Conservation (phyloP, 1,140 invertebrate genomes). For the Lithobius niger region DNA sequence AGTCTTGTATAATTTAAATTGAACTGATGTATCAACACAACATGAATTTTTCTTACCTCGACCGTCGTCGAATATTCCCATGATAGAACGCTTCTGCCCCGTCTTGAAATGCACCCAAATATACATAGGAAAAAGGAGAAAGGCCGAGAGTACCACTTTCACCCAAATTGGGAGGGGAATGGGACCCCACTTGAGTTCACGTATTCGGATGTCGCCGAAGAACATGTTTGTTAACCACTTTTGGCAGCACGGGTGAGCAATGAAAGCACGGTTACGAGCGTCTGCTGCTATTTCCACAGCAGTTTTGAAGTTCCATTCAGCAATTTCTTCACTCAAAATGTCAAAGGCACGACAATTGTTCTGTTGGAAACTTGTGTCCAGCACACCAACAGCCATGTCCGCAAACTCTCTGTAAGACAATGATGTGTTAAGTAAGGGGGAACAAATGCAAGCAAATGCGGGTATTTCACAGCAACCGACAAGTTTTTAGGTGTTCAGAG, state of each 20-base stretch:
- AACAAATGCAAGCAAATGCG: too few relatives aligned
- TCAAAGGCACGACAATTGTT: conserved; percentile 27
- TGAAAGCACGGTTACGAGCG: conserved; percentile 24
- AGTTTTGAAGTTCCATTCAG: conserved; percentile 32
- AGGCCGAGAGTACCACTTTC: conserved; percentile 32
- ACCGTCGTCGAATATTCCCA: conserved; percentile 8
- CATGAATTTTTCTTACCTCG: not conserved
- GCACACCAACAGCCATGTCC: conserved; percentile 30
- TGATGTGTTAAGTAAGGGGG: too few relatives aligned
- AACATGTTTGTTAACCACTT: conserved; percentile 33
- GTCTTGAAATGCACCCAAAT: conserved; percentile 31
- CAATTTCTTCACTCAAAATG: conserved; percentile 28
- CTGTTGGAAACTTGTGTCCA: conserved; percentile 28
- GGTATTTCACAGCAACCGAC: too few relatives aligned
- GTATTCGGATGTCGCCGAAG: conserved; percentile 29
- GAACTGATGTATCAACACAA: conserved; percentile 4
- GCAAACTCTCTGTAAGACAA: conserved; percentile 31
- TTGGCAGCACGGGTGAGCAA: conserved; percentile 37
- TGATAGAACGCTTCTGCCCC: conserved; percentile 12
- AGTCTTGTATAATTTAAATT: conserved; percentile 8
- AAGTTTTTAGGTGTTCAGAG: too few relatives aligned
- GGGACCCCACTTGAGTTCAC: conserved; percentile 30
- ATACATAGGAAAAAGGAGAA: conserved; percentile 35
- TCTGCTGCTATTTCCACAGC: conserved; percentile 24
- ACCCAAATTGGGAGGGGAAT: conserved; percentile 28